A percentile compares a stretch with the other conserved stretches of the same genome.
Conservation (phyloP, 2,888 invertebrate genomes). For the Panorpa germanica region DNA sequence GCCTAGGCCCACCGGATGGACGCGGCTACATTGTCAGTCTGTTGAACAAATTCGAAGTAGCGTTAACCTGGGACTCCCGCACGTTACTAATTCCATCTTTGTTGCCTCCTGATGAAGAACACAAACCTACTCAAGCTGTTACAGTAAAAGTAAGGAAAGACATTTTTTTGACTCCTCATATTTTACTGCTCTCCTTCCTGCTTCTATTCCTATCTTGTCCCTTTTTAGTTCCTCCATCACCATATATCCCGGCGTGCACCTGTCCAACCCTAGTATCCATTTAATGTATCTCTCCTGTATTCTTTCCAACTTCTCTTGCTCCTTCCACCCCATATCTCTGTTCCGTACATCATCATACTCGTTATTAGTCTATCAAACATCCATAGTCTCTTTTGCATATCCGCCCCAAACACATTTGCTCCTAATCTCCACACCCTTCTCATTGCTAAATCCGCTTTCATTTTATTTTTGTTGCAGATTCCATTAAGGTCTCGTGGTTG, state of each 20-base stretch:
- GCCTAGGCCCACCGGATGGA: constrained; percentile 47
- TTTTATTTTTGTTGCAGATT: no score
- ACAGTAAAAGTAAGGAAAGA: constrained; percentile 18
- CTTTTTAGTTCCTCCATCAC: no score
- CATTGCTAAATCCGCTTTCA: no score
- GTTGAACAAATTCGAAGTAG: constrained; percentile 93
- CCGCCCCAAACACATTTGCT: not conserved
- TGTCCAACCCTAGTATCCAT: no score
- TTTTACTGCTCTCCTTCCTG: constrained; percentile 1
- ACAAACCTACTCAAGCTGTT: constrained; percentile 18
- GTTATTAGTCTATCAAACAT: no score
- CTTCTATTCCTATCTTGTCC: no score
- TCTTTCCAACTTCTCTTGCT: no score
- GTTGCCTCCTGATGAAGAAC: constrained; percentile 60
- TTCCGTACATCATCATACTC: no score
- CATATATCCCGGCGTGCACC: no score
- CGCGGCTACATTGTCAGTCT: constrained; percentile 74
- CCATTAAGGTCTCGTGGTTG: constrained; percentile 36
- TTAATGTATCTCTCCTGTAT: no score
- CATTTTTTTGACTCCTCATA: constrained; percentile 1
- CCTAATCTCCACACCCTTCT: not conserved
- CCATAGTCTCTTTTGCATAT: no score
- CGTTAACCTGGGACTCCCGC: constrained; percentile 86
- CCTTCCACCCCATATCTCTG: no score
- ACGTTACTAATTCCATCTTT: constrained; percentile 83